Evolutionary conservation across 2,797 vertebrate genomes (phyloP), one percentile per base, ranked within the genome.

Genomic region (Chloroceryle inda): DNA sequence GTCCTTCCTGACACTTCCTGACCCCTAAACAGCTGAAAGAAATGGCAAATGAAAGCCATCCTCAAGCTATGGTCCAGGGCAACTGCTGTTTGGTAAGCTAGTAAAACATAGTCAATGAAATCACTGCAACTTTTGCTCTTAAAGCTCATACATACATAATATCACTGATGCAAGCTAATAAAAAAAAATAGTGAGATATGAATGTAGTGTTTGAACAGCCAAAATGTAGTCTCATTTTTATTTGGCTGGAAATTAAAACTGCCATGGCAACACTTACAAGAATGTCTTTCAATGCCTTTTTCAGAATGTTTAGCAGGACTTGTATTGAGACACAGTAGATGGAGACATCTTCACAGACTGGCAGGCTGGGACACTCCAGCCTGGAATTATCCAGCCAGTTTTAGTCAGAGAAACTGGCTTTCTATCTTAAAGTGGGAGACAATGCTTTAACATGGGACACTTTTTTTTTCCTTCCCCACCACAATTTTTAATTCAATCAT

Each of bases 371-470:
- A 44, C 44, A 88, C 42, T 92, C 31, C 44, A 50, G 53, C 27
- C 90, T 94, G 83, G 88, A 94, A 84, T 92, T 85, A 92, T 76
- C 76, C 29, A 11, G 80, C 38, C 63, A 73, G 59, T 92, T 93
- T 92, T 77, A 84, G 76, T 86, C 85, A 67, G 80, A 87, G 52
- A 45, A 89, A 45, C 74, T 94, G 80, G 13, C 66, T 88, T 91
- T 84, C 89, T 96, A 80, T 85, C 95, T 97, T 86, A 64, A 88
- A 92, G 85, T 73, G 19, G 86, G 89, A 94, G 92, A 94, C 81
- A 95, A 95, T 93, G 62, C 92, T 91, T 92, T 97, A 94, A 97
- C 96, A 76, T 93, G 72, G 33, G 47, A 50, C 26, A 5, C 10
- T 38, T 52, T 3, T 26, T 56, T 59, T 67, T 88, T 62, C 88